Evolutionary conservation across 2,888 invertebrate genomes (phyloP).

Genomic region (Tiliacea aurago): DNA sequence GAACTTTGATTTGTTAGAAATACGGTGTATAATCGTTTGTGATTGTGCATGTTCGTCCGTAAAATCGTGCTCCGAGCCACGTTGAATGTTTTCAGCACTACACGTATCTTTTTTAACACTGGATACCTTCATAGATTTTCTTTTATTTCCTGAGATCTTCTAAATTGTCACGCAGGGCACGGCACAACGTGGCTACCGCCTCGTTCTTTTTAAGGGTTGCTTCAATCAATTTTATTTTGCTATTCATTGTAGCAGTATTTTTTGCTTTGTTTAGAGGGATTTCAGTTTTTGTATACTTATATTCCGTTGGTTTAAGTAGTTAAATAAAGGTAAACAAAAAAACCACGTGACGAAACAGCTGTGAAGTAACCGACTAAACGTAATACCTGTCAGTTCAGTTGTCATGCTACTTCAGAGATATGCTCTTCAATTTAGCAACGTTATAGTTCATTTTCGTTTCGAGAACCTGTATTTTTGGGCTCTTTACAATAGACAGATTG

Average conservation of each 20-base stretch:
- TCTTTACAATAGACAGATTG: no score
- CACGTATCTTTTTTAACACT: background rate
- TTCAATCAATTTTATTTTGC: background rate
- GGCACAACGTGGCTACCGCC: background rate
- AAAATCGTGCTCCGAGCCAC: background rate
- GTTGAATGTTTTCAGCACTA: background rate
- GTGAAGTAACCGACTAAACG: no score
- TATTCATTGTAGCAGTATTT: no score
- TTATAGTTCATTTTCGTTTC: no score
- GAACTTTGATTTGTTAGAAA: background rate
- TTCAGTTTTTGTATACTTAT: background rate
- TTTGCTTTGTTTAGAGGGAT: background rate
- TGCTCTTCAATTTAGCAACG: no score
- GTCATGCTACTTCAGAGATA: no score
- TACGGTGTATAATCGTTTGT: background rate
- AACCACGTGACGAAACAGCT: no score
- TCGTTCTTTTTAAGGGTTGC: background rate
- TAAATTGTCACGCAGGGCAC: background rate
- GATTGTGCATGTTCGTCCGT: background rate
- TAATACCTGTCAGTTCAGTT: no score
- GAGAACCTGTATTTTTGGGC: no score
- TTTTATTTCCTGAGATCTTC: background rate
- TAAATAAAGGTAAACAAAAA: no score
- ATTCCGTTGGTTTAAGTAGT: no score
- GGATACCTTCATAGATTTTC: background rate